Conservation (phyloP, 2,888 invertebrate species). For the Pteria penguin region DNA sequence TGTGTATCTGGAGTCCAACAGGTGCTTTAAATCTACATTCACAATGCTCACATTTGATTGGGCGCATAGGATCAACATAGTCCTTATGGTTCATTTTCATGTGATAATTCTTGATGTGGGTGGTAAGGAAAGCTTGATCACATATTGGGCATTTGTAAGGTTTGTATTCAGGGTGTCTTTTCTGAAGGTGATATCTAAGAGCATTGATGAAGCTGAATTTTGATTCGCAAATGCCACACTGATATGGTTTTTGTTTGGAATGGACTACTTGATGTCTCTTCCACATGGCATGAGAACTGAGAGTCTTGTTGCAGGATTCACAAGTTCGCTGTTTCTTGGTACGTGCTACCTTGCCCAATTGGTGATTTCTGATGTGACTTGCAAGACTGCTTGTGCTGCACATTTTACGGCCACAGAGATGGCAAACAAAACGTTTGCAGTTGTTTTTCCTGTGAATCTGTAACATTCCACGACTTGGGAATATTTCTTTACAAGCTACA, state of each 20-base stretch:
- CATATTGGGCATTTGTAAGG: conserved; percentile 14
- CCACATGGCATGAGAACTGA: conserved; percentile 7
- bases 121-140: conserved; percentile 8
- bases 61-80: conserved; percentile 5
- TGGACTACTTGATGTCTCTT: conserved; percentile 5
- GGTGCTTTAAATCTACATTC: conserved; percentile 3
- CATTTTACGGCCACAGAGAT: conserved; percentile 8
- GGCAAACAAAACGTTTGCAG: conserved; percentile 1
- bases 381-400: not conserved
- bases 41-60: conserved; percentile 10
- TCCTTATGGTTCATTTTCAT: conserved; percentile 13
- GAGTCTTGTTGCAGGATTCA: conserved; percentile 1
- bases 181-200: conserved; percentile 2
- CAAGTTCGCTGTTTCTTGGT: conserved; percentile 4
- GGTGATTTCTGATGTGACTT: conserved; percentile 4
- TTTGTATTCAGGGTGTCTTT: conserved; percentile 11
- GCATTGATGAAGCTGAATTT: conserved; percentile 4
- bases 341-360: not conserved
- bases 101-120: not conserved
- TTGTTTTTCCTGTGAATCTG: not conserved
- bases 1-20: not conserved
- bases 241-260: not conserved
- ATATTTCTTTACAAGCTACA: not conserved
- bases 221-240: not conserved
- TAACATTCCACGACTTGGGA: not conserved